Evolutionary conservation across 2,797 vertebrate genomes (phyloP).

Genomic region (Brachyrhaphis roseni): DNA sequence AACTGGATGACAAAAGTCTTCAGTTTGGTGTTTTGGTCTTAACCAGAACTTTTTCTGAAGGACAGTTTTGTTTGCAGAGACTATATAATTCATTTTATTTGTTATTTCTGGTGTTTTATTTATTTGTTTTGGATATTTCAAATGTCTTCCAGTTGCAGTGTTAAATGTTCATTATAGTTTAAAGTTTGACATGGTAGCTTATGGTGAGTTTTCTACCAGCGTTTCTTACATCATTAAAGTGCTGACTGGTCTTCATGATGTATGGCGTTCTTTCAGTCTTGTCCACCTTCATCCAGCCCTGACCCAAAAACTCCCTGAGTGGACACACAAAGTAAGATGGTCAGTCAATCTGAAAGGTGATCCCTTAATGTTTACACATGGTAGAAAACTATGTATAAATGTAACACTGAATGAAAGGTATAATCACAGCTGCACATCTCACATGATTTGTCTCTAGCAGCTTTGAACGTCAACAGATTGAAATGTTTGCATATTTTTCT

Average conservation of each 20-base stretch:
- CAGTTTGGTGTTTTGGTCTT: too few relatives aligned
- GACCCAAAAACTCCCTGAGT: constrained; percentile 95
- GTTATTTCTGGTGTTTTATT: too few relatives aligned
- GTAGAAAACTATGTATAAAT: not conserved
- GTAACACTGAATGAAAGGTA: not conserved
- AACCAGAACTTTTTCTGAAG: too few relatives aligned
- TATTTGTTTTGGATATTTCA: too few relatives aligned
- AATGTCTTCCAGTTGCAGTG: too few relatives aligned
- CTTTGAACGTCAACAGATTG: not conserved
- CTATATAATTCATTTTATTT: too few relatives aligned
- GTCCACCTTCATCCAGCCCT: constrained; percentile 97
- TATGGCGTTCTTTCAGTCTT: constrained; percentile 92
- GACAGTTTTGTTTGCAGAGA: too few relatives aligned
- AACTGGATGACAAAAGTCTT: too few relatives aligned
- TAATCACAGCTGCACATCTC: not conserved
- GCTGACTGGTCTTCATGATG: constrained; percentile 98
- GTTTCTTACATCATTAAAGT: constrained; percentile 92
- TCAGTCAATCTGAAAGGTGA: not conserved
- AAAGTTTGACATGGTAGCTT: not conserved
- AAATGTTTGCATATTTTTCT: not conserved
- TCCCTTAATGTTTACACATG: not conserved
- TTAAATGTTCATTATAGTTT: not conserved
- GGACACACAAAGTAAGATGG: not conserved
- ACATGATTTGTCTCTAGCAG: too few relatives aligned
- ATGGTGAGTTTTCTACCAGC: not conserved